Evolutionary conservation across 2,888 invertebrate species (phyloP), one percentile per base, ranked within the genome.

Genomic region (Dynastes tityus): DNA sequence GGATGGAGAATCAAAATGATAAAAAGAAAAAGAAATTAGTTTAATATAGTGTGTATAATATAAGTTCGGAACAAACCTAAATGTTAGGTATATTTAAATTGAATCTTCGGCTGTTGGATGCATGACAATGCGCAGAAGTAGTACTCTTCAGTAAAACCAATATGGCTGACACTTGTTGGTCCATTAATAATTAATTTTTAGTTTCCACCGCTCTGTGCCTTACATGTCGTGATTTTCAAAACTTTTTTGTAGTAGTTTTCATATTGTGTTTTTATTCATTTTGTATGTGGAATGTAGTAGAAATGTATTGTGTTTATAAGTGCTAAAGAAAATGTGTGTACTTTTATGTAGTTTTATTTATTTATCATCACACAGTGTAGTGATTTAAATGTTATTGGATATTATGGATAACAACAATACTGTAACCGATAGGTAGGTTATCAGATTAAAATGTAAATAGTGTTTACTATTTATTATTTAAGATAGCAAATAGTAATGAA

Each of bases 91-190:
- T 22, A 22, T 22, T 22, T 16, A 5, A 63, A 63, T 63, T 63
- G 3, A 13, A 63, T 63, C 22, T 61, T 63, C 5, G 32, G 68
- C 73, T 63, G 65, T 76, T 80, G 65, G 55, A 77, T 77, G 76
- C 63, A 67, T 67, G 61, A 75, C 51, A 76, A 76, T 82, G 82
- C 82, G 82, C 82, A 80, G 73, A 80, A 61, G 78, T 76, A 70
- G 51, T 65, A 58, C 74, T 73, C 40, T 74, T 65, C 80, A 76
- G 75, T 80, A 82, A 81, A 82, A 82, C 81, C 87, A 88, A 88
- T 84, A 88, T 88, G 88, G 88, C 88, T 87, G 87, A 87, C 88
- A 88, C 88, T 88, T 88, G 88, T 88, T 88, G 88, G 88, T 88
- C 84, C 82, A 82, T 81, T 82, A 82, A 83, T 84, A 83, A 83